Evolutionary conservation across 2,888 invertebrate species (phyloP).

Genomic region (Osedax frankpressi): DNA sequence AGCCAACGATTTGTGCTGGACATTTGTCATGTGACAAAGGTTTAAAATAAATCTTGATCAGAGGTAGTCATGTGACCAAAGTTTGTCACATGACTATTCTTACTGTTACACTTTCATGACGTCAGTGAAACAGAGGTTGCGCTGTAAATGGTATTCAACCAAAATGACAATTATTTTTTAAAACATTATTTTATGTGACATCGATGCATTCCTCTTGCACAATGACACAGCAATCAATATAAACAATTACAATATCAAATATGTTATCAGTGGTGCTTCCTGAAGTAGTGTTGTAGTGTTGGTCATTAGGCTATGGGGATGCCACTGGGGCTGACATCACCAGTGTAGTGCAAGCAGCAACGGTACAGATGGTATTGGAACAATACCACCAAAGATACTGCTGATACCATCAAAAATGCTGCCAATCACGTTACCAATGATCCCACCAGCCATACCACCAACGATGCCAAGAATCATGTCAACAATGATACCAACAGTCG

Average conservation of each 20-base stretch:
- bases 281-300: neutral
- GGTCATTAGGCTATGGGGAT: neutral
- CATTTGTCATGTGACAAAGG: neutral
- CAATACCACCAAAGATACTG: neutral
- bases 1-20: neutral
- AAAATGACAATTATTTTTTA: neutral
- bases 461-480: no score
- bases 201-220: neutral
- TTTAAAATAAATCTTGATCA: neutral
- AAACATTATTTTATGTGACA: neutral
- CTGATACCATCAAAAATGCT: neutral
- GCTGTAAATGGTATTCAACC: neutral
- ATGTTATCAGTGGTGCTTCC: conserved; percentile 6
- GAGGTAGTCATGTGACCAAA: neutral
- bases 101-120: neutral
- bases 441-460: no score
- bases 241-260: neutral
- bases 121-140: conserved; percentile 4
- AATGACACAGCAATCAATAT: neutral
- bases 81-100: neutral
- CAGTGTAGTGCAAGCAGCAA: conserved; percentile 3
- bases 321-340: neutral
- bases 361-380: neutral
- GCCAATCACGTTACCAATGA: no score
- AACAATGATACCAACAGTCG: neutral